These are phyloP conservation scores for Spermophilus dauricus DNA, from an alignment of 2,113 vertebrate species.

Conservation along the genomic window DNA sequence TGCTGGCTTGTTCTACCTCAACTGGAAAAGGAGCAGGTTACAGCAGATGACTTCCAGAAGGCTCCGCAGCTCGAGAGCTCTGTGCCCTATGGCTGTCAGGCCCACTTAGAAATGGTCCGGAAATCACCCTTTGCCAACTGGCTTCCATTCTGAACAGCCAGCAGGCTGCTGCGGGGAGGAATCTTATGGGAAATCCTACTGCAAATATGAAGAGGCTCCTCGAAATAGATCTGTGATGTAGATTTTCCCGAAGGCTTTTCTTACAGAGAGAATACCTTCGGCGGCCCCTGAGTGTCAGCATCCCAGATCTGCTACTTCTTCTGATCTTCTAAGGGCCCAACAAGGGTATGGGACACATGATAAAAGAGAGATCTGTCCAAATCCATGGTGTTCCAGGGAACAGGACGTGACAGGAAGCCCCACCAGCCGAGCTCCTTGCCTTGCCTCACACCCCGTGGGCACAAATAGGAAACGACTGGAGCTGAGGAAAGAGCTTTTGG, in stretches of 20 bases:
- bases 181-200: accelerated
- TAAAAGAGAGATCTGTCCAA: not conserved
- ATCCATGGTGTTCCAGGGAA: not conserved
- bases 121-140: not conserved
- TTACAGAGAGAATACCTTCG: not conserved
- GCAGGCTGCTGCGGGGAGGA: not conserved
- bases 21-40: not conserved
- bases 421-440: not conserved
- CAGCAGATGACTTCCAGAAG: not conserved
- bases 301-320: not conserved
- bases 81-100: not conserved
- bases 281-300: not conserved
- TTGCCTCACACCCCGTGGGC: not conserved
- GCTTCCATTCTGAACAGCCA: not conserved
- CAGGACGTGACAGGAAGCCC: not conserved
- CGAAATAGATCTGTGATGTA: not conserved
- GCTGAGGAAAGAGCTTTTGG: not conserved
- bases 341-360: not conserved
- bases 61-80: not conserved
- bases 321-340: not conserved
- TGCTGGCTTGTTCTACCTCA: not conserved
- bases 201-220: not conserved
- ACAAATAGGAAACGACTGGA: not conserved
- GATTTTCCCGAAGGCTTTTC: not conserved
- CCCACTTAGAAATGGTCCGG: not conserved